phyloP scores from a whole-genome alignment of 1,140 invertebrate genomes.

The Ctenoplectra terminalis region DNA sequence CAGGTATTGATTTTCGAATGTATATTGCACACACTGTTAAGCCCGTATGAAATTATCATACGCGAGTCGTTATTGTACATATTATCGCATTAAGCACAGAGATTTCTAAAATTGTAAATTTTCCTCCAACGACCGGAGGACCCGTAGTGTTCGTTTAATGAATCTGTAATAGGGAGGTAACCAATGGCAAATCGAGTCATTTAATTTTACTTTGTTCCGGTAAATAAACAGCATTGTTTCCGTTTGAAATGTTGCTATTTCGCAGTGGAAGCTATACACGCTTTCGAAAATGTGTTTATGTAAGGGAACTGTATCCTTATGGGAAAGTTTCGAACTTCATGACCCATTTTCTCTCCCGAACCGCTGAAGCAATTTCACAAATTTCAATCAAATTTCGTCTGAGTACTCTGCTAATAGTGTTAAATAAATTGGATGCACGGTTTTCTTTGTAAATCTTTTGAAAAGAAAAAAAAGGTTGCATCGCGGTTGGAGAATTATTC shows the following conservation, averaged over 20 bases:
- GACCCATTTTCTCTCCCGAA: too few relatives aligned
- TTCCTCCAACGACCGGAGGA: background rate
- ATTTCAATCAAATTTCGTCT: too few relatives aligned
- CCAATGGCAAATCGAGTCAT: background rate
- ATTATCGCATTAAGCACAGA: background rate
- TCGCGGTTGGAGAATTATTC: too few relatives aligned
- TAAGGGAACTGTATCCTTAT: too few relatives aligned
- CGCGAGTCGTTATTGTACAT: background rate
- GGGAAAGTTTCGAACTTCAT: too few relatives aligned
- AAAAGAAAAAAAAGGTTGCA: too few relatives aligned
- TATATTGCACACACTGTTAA: background rate
- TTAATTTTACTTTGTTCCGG: background rate
- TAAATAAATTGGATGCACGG: too few relatives aligned
- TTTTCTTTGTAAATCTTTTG: too few relatives aligned
- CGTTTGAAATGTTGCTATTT: background rate
- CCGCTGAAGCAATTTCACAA: too few relatives aligned
- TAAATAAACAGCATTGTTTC: background rate
- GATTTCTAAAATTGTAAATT: background rate
- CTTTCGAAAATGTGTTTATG: too few relatives aligned
- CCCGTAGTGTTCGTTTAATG: background rate
- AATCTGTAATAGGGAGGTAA: background rate
- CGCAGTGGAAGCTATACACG: background rate
- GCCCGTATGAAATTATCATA: slow-evolving; percentile 1
- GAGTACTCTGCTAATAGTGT: too few relatives aligned
- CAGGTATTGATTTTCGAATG: background rate